These are phyloP conservation scores for Matsumurasca onukii DNA, from an alignment of 1,140 invertebrate species.

Conservation along the genomic window DNA sequence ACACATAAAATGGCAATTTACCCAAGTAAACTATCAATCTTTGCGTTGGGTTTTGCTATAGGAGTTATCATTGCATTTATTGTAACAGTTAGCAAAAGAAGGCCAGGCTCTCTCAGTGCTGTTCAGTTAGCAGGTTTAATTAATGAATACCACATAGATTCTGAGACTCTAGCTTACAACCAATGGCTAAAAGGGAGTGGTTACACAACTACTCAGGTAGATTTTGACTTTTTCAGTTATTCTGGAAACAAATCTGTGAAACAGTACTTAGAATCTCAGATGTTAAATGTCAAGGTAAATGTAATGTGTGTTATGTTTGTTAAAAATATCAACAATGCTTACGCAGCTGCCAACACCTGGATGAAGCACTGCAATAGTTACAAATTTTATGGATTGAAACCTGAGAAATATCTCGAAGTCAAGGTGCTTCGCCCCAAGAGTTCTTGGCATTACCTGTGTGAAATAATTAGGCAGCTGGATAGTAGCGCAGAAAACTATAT, in stretches of 20 bases:
- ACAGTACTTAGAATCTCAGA: background rate
- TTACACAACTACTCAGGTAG: background rate
- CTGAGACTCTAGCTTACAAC: too few relatives aligned
- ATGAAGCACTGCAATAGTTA: constrained; percentile 35
- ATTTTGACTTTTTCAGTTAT: constrained; percentile 2
- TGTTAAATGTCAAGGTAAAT: constrained; percentile 34
- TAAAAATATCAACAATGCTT: constrained; percentile 34
- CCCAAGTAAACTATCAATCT: background rate
- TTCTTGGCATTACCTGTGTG: constrained; percentile 41
- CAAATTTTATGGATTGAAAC: constrained; percentile 30
- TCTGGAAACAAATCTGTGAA: background rate
- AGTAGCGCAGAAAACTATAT: constrained; percentile 22
- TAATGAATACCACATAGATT: too few relatives aligned
- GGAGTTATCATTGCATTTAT: constrained; percentile 4
- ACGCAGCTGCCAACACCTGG: constrained; percentile 39
- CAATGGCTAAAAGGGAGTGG: background rate
- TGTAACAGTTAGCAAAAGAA: background rate
- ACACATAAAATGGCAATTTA: background rate
- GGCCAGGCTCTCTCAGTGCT: too few relatives aligned
- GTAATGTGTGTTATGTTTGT: constrained; percentile 40
- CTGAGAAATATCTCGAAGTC: constrained; percentile 29
- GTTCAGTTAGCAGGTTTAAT: too few relatives aligned
- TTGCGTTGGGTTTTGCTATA: background rate
- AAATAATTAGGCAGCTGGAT: constrained; percentile 30
- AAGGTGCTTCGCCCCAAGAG: constrained; percentile 26